Percentiles rank a stretch among this genome's conserved stretches.
These are phyloP conservation scores for Magallana angulata DNA, from an alignment of 1,140 invertebrate genomes.

Conservation along the genomic window DNA sequence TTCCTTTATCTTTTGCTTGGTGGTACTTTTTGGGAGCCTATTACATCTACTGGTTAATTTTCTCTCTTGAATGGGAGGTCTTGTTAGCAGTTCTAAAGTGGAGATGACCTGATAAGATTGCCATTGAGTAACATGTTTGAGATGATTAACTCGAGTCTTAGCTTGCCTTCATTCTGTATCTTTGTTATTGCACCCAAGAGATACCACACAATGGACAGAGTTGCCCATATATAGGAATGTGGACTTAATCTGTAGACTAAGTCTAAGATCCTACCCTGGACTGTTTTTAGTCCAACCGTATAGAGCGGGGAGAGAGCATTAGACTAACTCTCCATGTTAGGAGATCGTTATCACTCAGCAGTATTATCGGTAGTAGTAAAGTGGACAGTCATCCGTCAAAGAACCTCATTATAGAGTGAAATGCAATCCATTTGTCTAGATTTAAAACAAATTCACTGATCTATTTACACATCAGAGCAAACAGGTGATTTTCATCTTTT, in stretches of 20 bases:
- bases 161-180: slow-evolving; percentile 6
- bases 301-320: not conserved
- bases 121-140: slow-evolving; percentile 21
- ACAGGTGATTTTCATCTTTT: no score
- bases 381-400: no score
- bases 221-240: slow-evolving; percentile 2
- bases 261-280: not conserved
- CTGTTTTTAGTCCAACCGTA: no score
- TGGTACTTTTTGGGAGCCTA: no score
- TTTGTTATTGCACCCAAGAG: not conserved
- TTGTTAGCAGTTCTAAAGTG: not conserved
- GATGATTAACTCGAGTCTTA: slow-evolving; percentile 27
- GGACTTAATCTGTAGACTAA: not conserved
- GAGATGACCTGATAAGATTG: slow-evolving; percentile 29
- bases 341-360: not conserved
- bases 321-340: not conserved
- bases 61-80: not conserved
- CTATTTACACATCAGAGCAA: no score
- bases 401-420: no score
- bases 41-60: not conserved
- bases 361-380: not conserved
- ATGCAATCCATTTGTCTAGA: no score
- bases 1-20: no score
- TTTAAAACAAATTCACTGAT: no score
- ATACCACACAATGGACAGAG: slow-evolving; percentile 10